Evolutionary conservation across 2,888 invertebrate species (phyloP), one percentile per base, ranked within the genome.

Genomic region (Aphidius colemani): DNA sequence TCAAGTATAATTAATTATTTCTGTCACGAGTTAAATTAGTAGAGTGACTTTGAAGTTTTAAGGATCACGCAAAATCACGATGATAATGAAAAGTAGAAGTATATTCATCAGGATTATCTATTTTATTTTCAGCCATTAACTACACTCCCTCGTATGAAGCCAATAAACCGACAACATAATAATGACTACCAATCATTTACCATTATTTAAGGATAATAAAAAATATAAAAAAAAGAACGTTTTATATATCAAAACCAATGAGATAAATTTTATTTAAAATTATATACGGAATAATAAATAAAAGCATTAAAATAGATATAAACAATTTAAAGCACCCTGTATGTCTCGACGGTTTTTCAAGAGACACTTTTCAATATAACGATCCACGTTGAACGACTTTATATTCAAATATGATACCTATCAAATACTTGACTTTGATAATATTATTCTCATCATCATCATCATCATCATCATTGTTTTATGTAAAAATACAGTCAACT

Each of bases 391-490:
- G 53, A 66, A 56, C 66, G 59, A 68, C 59, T 71, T 66, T 68
- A 71, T 70, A 74, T 70, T 71, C 67, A 70, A 73, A 74, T 72
- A 59, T 63, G 6, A 46, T 10, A 30, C 30, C 30, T 57, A 39
- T 46, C 39, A 57, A 46, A 57, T 45, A 57, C 57, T 57, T 7
- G 30, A 57, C 46, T 30, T 57, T 46, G 46, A 57, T 57, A 57
- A 57, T 57, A 57, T 57, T 57, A 57, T 57, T 57, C 57, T 39
- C 30, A 30, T 30, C 30, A 30, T 30, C n/a, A n/a, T n/a, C 18
- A 18, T 18, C 18, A 18, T 18, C 18, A 18, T 18, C 30, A 30
- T 30, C 30, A 30, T 30, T 30, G 30, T 30, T 30, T 30, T 30
- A 30, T 30, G 30, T 30, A 30, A 30, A 30, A 30, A 30, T 30